Evolutionary conservation across 2,113 vertebrate species (phyloP).

Genomic region (Ochotona princeps): DNA sequence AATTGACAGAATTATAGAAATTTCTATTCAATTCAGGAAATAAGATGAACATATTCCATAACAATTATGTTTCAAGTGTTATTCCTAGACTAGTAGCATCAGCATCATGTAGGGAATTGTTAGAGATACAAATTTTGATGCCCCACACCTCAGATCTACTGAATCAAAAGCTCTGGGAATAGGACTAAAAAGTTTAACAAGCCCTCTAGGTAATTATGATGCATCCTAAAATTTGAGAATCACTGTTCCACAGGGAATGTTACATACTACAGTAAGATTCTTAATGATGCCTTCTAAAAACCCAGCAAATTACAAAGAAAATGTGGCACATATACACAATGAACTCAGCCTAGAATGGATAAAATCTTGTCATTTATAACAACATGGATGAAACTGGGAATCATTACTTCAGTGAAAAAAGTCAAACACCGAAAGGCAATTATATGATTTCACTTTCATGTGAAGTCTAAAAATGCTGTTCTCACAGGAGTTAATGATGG

Average conservation of each 20-base stretch:
- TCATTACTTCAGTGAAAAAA: no score
- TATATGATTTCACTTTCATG: no score
- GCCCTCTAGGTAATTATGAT: not conserved
- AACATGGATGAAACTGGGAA: no score
- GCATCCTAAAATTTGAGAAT: not conserved
- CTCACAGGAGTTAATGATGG: no score
- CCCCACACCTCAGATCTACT: not conserved
- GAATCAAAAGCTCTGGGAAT: not conserved
- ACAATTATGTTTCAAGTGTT: not conserved
- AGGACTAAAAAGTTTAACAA: not conserved
- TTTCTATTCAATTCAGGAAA: slow-evolving; percentile 19
- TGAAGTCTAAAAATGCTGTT: no score
- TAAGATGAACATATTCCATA: slow-evolving; percentile 6
- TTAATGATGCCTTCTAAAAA: slow-evolving; percentile 25
- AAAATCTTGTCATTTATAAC: no score
- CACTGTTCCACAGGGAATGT: not conserved
- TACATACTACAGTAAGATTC: not conserved
- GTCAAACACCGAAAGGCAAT: no score
- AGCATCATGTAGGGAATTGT: not conserved
- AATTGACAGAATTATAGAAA: not conserved
- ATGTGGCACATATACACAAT: no score
- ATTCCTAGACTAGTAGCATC: not conserved
- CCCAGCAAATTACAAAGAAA: not conserved
- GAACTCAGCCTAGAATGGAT: no score
- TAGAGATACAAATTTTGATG: not conserved